phyloP scores from a whole-genome alignment of 2,113 vertebrate genomes.

The Terrapene triunguis region DNA sequence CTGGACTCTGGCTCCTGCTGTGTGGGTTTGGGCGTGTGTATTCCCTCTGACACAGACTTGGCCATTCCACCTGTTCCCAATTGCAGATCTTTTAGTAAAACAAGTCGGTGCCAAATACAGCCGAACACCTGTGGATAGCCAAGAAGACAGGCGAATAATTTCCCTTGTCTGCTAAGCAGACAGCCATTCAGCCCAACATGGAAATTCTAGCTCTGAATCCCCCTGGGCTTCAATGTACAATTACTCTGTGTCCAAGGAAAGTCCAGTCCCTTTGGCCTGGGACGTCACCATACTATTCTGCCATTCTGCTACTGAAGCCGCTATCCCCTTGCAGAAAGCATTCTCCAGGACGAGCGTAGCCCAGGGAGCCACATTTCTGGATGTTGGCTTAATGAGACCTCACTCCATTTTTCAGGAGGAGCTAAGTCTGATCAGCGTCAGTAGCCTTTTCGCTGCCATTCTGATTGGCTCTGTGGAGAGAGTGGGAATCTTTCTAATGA shows the following conservation, averaged over 20 bases:
- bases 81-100: background rate
- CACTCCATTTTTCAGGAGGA: background rate
- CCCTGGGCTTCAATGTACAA: background rate
- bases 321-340: background rate
- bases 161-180: background rate
- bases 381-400: background rate
- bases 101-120: background rate
- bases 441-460: constrained; percentile 40
- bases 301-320: background rate
- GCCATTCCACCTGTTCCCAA: no score
- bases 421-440: background rate
- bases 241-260: background rate
- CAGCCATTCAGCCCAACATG: background rate
- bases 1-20: no score
- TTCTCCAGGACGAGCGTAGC: no score
- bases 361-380: no score
- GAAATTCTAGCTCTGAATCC: background rate
- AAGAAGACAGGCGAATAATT: background rate
- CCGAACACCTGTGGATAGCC: background rate
- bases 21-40: no score
- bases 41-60: no score
- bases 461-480: background rate
- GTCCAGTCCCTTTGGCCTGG: background rate
- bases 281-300: no score
- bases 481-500: constrained; percentile 31